Conservation (phyloP, 2,888 invertebrate species). For the Metalampra italica region DNA sequence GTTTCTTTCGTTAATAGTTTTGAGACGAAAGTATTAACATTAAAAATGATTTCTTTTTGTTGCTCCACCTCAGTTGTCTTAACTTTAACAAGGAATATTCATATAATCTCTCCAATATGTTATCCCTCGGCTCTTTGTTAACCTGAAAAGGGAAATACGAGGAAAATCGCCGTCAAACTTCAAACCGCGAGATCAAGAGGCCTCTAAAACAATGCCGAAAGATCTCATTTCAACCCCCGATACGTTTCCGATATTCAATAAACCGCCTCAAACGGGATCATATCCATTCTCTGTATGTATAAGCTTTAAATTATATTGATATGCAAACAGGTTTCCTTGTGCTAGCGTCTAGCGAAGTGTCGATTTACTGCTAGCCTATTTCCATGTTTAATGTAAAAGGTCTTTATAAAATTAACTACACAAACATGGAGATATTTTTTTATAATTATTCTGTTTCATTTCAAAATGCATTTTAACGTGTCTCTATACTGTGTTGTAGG, state of each 20-base stretch:
- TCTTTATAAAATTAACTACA: no score
- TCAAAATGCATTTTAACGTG: no score
- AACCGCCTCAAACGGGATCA: conserved; percentile 60
- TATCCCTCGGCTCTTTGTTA: conserved; percentile 14
- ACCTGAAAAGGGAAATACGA: conserved; percentile 31
- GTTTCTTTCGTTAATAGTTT: no score
- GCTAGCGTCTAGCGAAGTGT: conserved; percentile 24
- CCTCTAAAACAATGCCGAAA: conserved; percentile 55
- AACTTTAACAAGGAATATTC: conserved; percentile 6
- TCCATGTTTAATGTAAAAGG: conserved; percentile 21
- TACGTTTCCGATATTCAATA: conserved; percentile 71
- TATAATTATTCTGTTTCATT: no score
- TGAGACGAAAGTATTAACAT: no score
- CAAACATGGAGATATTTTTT: no score
- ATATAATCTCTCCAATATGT: conserved; percentile 6
- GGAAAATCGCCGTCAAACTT: conserved; percentile 50
- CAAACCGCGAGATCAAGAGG: conserved; percentile 47
- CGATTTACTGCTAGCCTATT: conserved; percentile 34
- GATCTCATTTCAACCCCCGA: conserved; percentile 64
- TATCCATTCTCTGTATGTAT: conserved; percentile 39
- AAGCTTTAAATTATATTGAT: conserved; percentile 45
- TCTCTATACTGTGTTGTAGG: no score
- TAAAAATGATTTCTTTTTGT: not conserved
- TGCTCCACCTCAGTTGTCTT: not conserved
- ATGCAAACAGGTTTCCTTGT: conserved; percentile 45